phyloP scores from a whole-genome alignment of 2,797 vertebrate species.

The Poeciliopsis gracilis region DNA sequence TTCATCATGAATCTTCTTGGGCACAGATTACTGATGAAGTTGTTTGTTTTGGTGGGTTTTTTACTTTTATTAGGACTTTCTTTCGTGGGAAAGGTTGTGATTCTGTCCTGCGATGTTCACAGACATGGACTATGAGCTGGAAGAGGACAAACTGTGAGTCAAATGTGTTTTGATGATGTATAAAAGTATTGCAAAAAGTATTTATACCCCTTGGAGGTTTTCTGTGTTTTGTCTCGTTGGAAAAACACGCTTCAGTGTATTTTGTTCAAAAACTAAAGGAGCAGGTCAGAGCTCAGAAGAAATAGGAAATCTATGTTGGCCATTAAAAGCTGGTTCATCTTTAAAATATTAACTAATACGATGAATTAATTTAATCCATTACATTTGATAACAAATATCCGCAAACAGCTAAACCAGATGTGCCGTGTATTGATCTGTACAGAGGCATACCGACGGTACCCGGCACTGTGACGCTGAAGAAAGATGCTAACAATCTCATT shows the following conservation, averaged over 20 bases:
- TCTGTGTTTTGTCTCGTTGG: background rate
- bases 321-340: background rate
- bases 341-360: background rate
- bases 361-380: background rate
- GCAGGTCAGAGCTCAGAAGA: background rate
- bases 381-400: background rate
- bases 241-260: background rate
- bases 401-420: background rate
- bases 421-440: background rate
- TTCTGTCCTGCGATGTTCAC: constrained; percentile 84
- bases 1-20: background rate
- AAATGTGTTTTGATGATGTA: background rate
- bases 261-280: background rate
- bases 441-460: constrained; percentile 98
- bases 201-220: background rate
- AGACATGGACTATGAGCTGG: constrained; percentile 96
- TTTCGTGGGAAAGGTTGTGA: constrained; percentile 39
- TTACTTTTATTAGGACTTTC: background rate
- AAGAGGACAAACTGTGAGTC: constrained; percentile 98
- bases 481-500: constrained; percentile 94
- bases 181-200: background rate
- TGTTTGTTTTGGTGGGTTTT: background rate
- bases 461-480: constrained; percentile 92
- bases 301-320: background rate
- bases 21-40: background rate